These are phyloP conservation scores for Lagenorhynchus albirostris DNA, from an alignment of 2,113 vertebrate genomes.

Conservation along the genomic window DNA sequence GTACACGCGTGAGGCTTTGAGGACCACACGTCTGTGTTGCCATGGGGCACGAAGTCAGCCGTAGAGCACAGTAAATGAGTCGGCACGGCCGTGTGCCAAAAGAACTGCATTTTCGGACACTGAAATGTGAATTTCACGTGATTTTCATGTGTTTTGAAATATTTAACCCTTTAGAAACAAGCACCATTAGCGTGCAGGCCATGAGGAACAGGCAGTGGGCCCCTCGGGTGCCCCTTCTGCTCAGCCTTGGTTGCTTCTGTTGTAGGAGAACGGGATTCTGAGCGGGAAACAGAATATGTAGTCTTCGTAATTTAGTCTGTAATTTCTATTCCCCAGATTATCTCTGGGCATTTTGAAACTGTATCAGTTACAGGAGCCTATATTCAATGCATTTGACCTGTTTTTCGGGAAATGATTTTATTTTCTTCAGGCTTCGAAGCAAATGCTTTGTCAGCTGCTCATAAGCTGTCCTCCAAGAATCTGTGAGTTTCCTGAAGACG, in stretches of 20 bases:
- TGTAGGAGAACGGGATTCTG: neutral
- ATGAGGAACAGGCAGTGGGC: fast-evolving
- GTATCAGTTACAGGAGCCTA: neutral
- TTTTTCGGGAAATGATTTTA: neutral
- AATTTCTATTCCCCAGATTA: neutral
- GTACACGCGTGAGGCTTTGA: fast-evolving
- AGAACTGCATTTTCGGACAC: too few relatives aligned
- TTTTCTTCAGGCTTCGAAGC: neutral
- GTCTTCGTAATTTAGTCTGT: fast-evolving
- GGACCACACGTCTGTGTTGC: fast-evolving
- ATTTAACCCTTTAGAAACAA: neutral
- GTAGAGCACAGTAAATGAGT: fast-evolving
- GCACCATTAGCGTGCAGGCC: neutral
- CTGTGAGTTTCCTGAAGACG: fast-evolving
- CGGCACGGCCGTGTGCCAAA: fast-evolving
- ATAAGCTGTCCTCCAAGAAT: neutral
- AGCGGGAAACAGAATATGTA: fast-evolving
- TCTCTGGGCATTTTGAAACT: neutral
- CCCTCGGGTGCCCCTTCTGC: fast-evolving
- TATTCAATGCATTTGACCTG: neutral
- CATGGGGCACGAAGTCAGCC: fast-evolving
- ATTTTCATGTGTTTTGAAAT: neutral
- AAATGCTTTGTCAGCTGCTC: neutral
- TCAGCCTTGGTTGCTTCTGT: neutral
- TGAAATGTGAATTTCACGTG: too few relatives aligned